These are phyloP conservation scores for Amphiprion percula DNA, from an alignment of 2,113 vertebrate genomes.

Conservation along the genomic window DNA sequence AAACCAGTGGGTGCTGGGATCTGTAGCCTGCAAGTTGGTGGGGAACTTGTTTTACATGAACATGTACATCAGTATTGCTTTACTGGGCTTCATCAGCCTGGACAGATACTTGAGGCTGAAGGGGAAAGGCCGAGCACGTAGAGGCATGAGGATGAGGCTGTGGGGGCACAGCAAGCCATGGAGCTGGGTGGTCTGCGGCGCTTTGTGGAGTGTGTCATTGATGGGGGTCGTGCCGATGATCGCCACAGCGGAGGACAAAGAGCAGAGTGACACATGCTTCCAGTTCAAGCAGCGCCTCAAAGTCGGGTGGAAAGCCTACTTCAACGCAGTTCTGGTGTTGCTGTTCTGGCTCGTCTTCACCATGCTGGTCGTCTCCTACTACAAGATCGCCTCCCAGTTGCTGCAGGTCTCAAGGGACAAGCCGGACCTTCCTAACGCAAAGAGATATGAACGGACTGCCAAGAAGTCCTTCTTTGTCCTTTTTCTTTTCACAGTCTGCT, in stretches of 20 bases:
- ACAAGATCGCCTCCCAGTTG: constrained; percentile 88
- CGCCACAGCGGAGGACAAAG: constrained; percentile 60
- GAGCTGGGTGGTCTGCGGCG: constrained; percentile 81
- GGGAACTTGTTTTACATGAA: constrained; percentile 96
- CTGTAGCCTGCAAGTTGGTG: constrained; percentile 81
- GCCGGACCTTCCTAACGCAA: constrained; percentile 88
- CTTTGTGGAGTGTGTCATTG: constrained; percentile 85
- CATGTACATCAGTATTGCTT: constrained; percentile 92
- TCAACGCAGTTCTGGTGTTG: constrained; percentile 85
- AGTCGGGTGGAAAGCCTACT: constrained; percentile 83
- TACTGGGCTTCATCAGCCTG: constrained; percentile 91
- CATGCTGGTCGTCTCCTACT: constrained; percentile 87
- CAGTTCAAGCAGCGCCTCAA: constrained; percentile 84
- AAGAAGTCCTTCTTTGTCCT: constrained; percentile 93
- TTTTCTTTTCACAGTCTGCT: constrained; percentile 92
- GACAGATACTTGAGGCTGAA: constrained; percentile 89
- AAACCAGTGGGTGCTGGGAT: constrained; percentile 86
- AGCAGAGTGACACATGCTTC: constrained; percentile 81
- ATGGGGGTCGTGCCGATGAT: constrained; percentile 80
- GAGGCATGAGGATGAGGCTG: constrained; percentile 62
- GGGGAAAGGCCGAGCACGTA: constrained; percentile 71
- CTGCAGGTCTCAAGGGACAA: constrained; percentile 85
- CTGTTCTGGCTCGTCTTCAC: constrained; percentile 91
- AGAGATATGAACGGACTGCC: constrained; percentile 85
- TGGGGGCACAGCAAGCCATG: constrained; percentile 53